These are phyloP conservation scores for Pongo pygmaeus DNA, from an alignment of 2,113 vertebrate genomes.

Conservation along the genomic window DNA sequence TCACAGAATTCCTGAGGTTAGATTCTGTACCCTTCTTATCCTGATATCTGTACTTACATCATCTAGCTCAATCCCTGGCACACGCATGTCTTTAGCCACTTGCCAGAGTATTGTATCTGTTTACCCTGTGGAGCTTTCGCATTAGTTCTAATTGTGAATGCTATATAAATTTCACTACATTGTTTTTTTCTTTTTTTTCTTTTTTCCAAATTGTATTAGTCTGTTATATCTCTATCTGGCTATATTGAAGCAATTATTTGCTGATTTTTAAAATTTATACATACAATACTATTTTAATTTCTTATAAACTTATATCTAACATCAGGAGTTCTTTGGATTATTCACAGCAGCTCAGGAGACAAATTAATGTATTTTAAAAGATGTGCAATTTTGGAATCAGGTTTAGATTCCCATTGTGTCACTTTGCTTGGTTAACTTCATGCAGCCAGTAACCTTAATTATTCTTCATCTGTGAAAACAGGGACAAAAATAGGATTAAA, in stretches of 20 bases:
- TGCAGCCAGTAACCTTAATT: background rate
- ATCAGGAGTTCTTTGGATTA: background rate
- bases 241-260: background rate
- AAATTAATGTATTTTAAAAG: background rate
- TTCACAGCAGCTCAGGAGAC: background rate
- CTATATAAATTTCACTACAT: background rate
- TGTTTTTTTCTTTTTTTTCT: background rate
- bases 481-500: conserved; percentile 6
- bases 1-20: background rate
- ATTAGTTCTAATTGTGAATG: background rate
- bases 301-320: background rate
- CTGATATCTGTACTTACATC: background rate
- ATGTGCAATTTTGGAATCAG: background rate
- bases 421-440: conserved; percentile 36
- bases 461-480: conserved; percentile 19
- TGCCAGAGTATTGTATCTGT: background rate
- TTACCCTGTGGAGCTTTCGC: background rate
- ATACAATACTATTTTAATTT: background rate
- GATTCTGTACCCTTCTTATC: background rate
- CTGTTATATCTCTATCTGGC: background rate
- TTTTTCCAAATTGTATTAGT: background rate
- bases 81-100: background rate
- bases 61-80: background rate
- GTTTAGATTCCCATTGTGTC: background rate
- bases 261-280: background rate